Conservation (phyloP, 92 coral and sea anemone species). For the Actinostola sp. region DNA sequence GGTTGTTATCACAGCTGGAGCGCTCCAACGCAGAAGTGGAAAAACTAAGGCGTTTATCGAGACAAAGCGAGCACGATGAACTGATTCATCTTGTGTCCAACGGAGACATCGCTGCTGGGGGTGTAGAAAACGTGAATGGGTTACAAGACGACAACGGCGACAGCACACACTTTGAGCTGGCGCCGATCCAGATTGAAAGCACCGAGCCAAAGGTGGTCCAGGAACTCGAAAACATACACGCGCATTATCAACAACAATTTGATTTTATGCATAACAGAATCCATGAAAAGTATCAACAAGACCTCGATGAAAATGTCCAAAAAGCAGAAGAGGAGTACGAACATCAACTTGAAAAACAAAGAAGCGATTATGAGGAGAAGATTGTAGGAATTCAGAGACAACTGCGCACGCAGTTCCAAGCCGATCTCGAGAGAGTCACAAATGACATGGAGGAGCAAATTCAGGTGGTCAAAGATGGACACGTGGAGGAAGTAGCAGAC, state of each 20-base stretch:
- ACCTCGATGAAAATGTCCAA: slow-evolving; percentile 75
- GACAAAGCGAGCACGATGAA: slow-evolving; percentile 43
- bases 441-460: slow-evolving; percentile 97
- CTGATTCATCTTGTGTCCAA: slow-evolving; percentile 28
- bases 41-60: slow-evolving; percentile 24
- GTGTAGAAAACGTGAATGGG: slow-evolving; percentile 25
- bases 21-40: slow-evolving; percentile 74
- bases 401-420: slow-evolving; percentile 79
- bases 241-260: slow-evolving; percentile 72
- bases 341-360: slow-evolving; percentile 85
- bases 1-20: slow-evolving; percentile 69
- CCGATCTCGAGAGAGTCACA: slow-evolving; percentile 88
- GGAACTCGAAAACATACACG: slow-evolving; percentile 58
- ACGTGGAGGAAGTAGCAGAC: slow-evolving; percentile 84
- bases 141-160: slow-evolving; percentile 50
- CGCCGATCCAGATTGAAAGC: slow-evolving; percentile 7
- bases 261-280: slow-evolving; percentile 73
- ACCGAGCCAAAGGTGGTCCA: slow-evolving; percentile 36
- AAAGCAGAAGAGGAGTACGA: slow-evolving; percentile 89
- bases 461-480: slow-evolving; percentile 78
- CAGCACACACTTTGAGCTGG: slow-evolving; percentile 22
- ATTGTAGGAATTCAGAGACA: slow-evolving; percentile 88
- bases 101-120: slow-evolving; percentile 18
- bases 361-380: slow-evolving; percentile 78
- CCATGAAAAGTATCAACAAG: slow-evolving; percentile 83